A percentile compares a stretch with the other conserved stretches of the same genome.
These are phyloP conservation scores for Bibio marci DNA, from an alignment of 2,888 invertebrate genomes.

Conservation along the genomic window DNA sequence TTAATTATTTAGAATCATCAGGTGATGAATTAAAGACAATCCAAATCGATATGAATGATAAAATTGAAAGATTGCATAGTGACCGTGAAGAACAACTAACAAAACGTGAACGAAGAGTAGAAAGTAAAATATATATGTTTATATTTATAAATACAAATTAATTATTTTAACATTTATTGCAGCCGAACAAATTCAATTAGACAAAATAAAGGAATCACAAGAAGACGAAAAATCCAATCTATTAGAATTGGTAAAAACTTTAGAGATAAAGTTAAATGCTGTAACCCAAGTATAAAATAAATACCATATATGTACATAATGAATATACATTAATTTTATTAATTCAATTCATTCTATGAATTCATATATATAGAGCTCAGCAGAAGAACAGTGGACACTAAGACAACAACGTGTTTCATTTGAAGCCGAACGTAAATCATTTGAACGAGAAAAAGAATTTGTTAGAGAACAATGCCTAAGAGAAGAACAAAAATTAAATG, in stretches of 20 bases:
- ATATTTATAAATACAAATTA: neutral
- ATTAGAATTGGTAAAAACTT: conserved; percentile 24
- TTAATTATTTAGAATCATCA: conserved; percentile 19
- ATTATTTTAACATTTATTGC: conserved; percentile 1
- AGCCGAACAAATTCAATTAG: conserved; percentile 21
- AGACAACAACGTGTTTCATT: conserved; percentile 24
- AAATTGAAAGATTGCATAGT: conserved; percentile 16
- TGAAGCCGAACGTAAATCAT: conserved; percentile 23
- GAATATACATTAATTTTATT: too few relatives aligned
- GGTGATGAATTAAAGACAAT: conserved; percentile 20
- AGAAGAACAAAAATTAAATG: conserved; percentile 19
- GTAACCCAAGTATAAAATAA: conserved; percentile 16
- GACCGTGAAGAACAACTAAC: conserved; percentile 21
- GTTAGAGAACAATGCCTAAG: conserved; percentile 22
- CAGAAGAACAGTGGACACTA: conserved; percentile 27
- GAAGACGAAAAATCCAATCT: conserved; percentile 23
- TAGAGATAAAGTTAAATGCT: conserved; percentile 22
- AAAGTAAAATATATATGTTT: conserved; percentile 9
- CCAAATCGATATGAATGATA: conserved; percentile 19
- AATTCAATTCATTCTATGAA: too few relatives aligned
- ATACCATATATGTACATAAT: too few relatives aligned
- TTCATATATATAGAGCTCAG: conserved; percentile 18
- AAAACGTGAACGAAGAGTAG: conserved; percentile 19
- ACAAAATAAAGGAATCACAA: conserved; percentile 18
- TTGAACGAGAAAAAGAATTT: conserved; percentile 24